Conservation (phyloP, 2,113 vertebrate genomes). For the Cettia cetti region DNA sequence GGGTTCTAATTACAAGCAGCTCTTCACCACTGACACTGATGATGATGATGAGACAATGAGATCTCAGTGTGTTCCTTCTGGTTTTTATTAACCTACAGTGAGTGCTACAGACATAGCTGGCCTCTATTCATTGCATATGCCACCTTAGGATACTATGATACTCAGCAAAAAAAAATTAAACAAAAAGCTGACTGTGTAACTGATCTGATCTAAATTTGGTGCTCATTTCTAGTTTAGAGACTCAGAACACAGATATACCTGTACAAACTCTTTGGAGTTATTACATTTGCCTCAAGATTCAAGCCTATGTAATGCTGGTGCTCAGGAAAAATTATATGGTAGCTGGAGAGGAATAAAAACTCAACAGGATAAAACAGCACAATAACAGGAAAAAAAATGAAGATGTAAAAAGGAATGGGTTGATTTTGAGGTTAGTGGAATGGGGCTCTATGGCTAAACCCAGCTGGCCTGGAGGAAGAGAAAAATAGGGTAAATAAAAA, state of each 20-base stretch:
- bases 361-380: not conserved
- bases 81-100: not conserved
- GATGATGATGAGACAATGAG: not conserved
- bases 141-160: not conserved
- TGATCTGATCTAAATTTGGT: not conserved
- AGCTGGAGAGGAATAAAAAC: constrained; percentile 1
- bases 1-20: not conserved
- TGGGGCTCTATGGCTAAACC: not conserved
- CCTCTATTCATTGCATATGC: not conserved
- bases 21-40: not conserved
- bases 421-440: not conserved
- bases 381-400: not conserved
- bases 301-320: not conserved
- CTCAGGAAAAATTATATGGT: not conserved
- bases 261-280: not conserved
- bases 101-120: not conserved
- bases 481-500: constrained; percentile 21
- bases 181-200: not conserved
- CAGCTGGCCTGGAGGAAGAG: not conserved
- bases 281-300: not conserved
- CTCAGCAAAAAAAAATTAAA: not conserved
- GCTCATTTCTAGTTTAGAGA: not conserved
- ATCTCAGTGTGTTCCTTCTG: not conserved
- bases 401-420: not conserved
- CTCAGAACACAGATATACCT: not conserved